A percentile compares a stretch with the other conserved stretches of the same genome.
phyloP scores from a whole-genome alignment of 2,113 vertebrate genomes.

The Pipa parva region DNA sequence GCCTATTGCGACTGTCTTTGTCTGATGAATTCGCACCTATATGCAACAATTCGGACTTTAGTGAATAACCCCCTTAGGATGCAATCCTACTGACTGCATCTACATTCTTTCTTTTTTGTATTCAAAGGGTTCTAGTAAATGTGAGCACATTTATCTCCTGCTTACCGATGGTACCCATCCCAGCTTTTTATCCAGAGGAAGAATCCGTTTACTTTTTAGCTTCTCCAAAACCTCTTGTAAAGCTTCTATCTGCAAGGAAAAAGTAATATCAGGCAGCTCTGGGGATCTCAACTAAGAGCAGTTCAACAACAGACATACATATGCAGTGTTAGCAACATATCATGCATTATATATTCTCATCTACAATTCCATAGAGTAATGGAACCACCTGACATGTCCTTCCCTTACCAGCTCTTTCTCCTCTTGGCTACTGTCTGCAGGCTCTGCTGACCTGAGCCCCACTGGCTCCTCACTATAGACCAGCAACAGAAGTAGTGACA shows the following conservation, averaged over 20 bases:
- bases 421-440: slow-evolving; percentile 49
- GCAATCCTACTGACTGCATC: no score
- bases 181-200: slow-evolving; percentile 64
- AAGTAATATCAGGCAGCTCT: neutral
- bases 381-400: neutral
- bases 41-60: no score
- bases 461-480: slow-evolving; percentile 46
- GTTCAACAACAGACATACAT: neutral
- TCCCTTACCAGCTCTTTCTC: slow-evolving; percentile 55
- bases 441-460: slow-evolving; percentile 47
- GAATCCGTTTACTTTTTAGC: slow-evolving; percentile 56
- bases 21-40: no score
- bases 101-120: no score
- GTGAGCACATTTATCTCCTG: no score
- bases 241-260: slow-evolving; percentile 56
- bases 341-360: neutral
- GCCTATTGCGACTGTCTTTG: no score
- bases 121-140: no score
- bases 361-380: neutral
- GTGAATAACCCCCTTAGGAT: no score
- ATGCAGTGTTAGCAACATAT: no score
- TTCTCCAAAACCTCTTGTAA: slow-evolving; percentile 68
- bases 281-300: neutral
- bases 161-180: slow-evolving; percentile 67
- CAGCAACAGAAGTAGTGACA: slow-evolving; percentile 46